These are phyloP conservation scores for Tinamus guttatus DNA, from an alignment of 2,113 vertebrate species.

Conservation along the genomic window DNA sequence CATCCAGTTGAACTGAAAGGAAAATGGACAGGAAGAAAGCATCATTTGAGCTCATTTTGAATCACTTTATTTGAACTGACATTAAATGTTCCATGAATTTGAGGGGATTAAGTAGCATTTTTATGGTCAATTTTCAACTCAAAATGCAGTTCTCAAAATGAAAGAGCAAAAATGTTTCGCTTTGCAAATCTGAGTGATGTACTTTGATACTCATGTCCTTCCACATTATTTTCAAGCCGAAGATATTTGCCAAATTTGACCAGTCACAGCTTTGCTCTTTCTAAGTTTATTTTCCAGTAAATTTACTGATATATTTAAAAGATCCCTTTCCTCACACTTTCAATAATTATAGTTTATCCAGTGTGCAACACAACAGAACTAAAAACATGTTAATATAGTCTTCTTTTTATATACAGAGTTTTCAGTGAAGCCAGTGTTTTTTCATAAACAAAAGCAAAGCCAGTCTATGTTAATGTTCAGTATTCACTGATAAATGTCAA, in stretches of 20 bases:
- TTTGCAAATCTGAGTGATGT: neutral
- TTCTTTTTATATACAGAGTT: neutral
- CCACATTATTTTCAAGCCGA: neutral
- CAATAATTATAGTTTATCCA: neutral
- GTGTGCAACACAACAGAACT: neutral
- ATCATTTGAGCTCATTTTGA: neutral
- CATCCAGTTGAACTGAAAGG: neutral
- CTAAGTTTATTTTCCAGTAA: neutral
- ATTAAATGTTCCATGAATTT: neutral
- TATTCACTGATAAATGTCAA: neutral
- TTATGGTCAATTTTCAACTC: neutral
- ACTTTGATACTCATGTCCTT: fast-evolving
- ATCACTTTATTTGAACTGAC: neutral
- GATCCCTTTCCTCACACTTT: neutral
- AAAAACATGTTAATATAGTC: neutral
- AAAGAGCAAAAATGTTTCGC: neutral
- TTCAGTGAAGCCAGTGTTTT: neutral
- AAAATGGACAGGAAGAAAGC: neutral
- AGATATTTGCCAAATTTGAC: neutral
- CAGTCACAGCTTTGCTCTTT: neutral
- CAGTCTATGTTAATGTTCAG: neutral
- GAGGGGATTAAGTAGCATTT: neutral
- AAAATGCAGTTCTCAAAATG: neutral
- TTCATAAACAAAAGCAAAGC: neutral
- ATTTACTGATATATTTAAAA: neutral